Conservation (phyloP, 2,113 vertebrate genomes). For the Ibidorhyncha struthersii region DNA sequence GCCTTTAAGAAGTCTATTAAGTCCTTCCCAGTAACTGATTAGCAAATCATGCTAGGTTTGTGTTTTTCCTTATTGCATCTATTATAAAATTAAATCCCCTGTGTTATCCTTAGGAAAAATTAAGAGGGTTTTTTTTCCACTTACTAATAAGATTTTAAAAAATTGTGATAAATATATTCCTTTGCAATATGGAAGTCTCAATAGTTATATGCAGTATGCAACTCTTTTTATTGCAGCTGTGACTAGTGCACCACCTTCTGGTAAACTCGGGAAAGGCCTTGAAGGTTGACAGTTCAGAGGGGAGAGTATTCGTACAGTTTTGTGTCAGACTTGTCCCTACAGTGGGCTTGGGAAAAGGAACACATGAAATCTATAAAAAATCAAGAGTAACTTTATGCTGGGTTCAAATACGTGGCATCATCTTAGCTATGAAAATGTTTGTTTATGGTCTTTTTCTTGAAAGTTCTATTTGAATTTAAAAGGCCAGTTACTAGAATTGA, state of each 20-base stretch:
- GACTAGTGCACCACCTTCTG: conserved; percentile 4
- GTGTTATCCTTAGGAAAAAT: not conserved
- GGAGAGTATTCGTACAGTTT: accelerated
- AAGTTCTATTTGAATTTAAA: not conserved
- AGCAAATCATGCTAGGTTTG: not conserved
- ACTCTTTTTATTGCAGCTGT: accelerated
- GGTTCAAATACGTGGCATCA: not conserved
- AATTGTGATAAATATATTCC: accelerated
- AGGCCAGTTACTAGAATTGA: not conserved
- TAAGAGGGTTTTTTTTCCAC: not conserved
- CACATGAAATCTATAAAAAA: not conserved
- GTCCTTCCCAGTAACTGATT: not conserved
- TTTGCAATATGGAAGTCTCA: accelerated
- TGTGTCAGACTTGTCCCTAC: not conserved
- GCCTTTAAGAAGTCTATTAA: not conserved
- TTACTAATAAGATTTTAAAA: not conserved
- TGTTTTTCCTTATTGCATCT: not conserved
- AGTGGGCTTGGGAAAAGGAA: not conserved
- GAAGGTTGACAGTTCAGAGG: accelerated
- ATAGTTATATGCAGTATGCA: accelerated
- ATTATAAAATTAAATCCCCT: not conserved
- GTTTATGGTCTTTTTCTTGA: not conserved
- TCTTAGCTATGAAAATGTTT: not conserved
- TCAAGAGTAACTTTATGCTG: not conserved
- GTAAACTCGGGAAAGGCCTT: not conserved